These are phyloP conservation scores for Speoplatyrhinus poulsoni DNA, from an alignment of 2,113 vertebrate species.

Conservation along the genomic window DNA sequence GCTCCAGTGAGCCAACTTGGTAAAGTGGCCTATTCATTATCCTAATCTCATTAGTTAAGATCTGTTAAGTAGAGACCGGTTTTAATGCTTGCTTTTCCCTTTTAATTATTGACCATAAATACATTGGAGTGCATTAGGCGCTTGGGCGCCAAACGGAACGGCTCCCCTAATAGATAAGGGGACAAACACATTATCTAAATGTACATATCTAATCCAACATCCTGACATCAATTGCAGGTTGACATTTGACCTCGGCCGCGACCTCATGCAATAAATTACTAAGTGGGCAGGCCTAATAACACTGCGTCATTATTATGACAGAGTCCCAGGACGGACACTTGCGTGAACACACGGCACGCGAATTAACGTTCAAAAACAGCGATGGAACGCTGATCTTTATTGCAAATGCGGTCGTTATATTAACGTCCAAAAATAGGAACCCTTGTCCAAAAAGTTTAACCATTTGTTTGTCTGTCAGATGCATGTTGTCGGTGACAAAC, in stretches of 20 bases:
- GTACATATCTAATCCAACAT: slow-evolving; percentile 79
- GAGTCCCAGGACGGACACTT: neutral
- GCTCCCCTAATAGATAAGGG: slow-evolving; percentile 73
- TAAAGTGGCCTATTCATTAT: slow-evolving; percentile 82
- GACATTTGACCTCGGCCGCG: slow-evolving; percentile 70
- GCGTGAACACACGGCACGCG: too few relatives aligned
- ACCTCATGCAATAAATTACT: slow-evolving; percentile 26
- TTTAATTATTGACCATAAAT: slow-evolving; percentile 86
- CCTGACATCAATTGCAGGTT: slow-evolving; percentile 76
- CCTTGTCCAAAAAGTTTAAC: too few relatives aligned
- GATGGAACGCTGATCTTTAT: too few relatives aligned
- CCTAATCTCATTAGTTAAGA: slow-evolving; percentile 85
- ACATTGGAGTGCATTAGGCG: slow-evolving; percentile 81
- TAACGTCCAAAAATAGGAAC: too few relatives aligned
- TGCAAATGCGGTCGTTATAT: too few relatives aligned
- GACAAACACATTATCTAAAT: slow-evolving; percentile 81
- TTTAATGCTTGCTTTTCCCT: slow-evolving; percentile 83
- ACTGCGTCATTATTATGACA: neutral
- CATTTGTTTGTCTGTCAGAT: too few relatives aligned
- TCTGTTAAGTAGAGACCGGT: slow-evolving; percentile 82
- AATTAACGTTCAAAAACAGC: too few relatives aligned
- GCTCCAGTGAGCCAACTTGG: slow-evolving; percentile 60
- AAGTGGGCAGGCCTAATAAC: neutral
- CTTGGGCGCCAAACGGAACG: slow-evolving; percentile 54
- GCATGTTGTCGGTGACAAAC: neutral